A percentile compares a stretch with the other conserved stretches of the same genome.
phyloP scores from a whole-genome alignment of 2,888 invertebrate species.

The Pseudococcus longispinus region DNA sequence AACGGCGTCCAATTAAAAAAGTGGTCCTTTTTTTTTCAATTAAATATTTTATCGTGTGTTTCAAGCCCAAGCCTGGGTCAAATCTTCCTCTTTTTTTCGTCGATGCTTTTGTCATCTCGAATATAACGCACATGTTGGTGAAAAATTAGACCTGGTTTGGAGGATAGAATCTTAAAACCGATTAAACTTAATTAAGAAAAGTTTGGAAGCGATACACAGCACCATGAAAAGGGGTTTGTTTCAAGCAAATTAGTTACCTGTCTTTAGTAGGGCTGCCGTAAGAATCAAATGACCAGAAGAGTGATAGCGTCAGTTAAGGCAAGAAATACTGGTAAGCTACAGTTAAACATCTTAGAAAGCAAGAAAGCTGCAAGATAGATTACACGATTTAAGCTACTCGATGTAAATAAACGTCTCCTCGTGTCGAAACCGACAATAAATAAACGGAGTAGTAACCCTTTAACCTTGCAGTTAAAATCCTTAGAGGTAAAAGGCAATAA shows the following conservation, averaged over 20 bases:
- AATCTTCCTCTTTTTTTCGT: not conserved
- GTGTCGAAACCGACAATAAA: constrained; percentile 57
- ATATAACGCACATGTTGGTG: not conserved
- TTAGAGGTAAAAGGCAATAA: constrained; percentile 52
- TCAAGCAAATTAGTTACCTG: constrained; percentile 52
- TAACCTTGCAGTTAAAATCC: constrained; percentile 54
- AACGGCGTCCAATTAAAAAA: constrained; percentile 54
- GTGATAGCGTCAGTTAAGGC: constrained; percentile 53
- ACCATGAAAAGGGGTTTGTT: constrained; percentile 43
- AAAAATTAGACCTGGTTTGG: not conserved
- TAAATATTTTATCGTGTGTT: not conserved
- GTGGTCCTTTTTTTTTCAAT: constrained; percentile 42
- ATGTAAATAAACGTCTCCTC: constrained; percentile 56
- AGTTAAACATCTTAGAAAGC: constrained; percentile 55
- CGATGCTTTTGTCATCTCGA: not conserved
- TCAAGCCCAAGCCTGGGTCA: not conserved
- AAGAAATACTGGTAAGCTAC: constrained; percentile 44
- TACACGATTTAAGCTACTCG: constrained; percentile 56
- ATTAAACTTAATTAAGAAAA: constrained; percentile 57
- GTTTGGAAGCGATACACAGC: constrained; percentile 46
- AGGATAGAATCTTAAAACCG: constrained; percentile 48
- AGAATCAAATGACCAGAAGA: constrained; percentile 57
- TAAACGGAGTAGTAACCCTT: constrained; percentile 55
- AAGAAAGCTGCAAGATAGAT: constrained; percentile 56
- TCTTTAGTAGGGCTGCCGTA: constrained; percentile 39